These are phyloP conservation scores for Notolepis coatsorum DNA, from an alignment of 2,797 vertebrate genomes.

Conservation along the genomic window DNA sequence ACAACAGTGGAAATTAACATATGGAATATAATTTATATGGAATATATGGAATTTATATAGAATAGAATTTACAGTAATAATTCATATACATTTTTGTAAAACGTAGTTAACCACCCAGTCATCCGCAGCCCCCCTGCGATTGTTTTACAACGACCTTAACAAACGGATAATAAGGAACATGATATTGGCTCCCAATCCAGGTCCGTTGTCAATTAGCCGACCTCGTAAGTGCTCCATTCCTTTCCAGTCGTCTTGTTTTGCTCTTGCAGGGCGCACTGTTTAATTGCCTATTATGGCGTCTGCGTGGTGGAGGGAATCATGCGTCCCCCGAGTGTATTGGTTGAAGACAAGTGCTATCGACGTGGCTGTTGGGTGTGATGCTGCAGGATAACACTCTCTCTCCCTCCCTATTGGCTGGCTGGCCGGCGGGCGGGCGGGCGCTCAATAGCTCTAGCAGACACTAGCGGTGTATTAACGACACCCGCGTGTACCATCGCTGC, in stretches of 20 bases:
- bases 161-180: slow-evolving; percentile 33
- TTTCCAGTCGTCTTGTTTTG: slow-evolving; percentile 52
- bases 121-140: slow-evolving; percentile 20
- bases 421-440: no score
- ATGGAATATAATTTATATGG: slow-evolving; percentile 42
- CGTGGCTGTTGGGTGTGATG: slow-evolving; percentile 26
- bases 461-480: slow-evolving; percentile 52
- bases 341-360: slow-evolving; percentile 60
- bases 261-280: slow-evolving; percentile 44
- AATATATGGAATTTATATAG: no score
- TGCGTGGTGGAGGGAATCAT: slow-evolving; percentile 44
- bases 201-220: slow-evolving; percentile 53
- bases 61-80: no score
- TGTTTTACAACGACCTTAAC: slow-evolving; percentile 37
- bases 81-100: slow-evolving; percentile 21
- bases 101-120: slow-evolving; percentile 33
- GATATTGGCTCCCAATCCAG: slow-evolving; percentile 25
- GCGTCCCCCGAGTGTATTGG: slow-evolving; percentile 53
- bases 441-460: slow-evolving; percentile 51
- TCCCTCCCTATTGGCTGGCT: no score
- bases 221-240: slow-evolving; percentile 41
- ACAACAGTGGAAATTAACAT: slow-evolving; percentile 15
- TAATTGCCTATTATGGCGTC: slow-evolving; percentile 67
- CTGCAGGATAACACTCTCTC: slow-evolving; percentile 53
- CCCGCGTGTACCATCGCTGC: slow-evolving; percentile 15